A percentile compares a stretch with the other conserved stretches of the same genome.
Conservation (phyloP, 2,113 vertebrate species). For the Cyphomyrus plagiostoma region DNA sequence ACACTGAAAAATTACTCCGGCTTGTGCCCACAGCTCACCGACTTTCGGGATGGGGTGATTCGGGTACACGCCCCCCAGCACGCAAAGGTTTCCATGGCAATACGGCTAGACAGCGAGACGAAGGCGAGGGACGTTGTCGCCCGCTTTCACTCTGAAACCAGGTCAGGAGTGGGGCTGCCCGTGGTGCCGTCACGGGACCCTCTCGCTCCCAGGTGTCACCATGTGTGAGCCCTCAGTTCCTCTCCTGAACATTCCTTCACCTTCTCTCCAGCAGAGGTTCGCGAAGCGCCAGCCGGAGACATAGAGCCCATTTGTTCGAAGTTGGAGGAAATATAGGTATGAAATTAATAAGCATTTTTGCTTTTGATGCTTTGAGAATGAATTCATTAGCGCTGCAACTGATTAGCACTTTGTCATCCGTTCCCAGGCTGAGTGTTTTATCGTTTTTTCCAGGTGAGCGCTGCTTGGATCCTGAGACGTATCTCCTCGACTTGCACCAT, state of each 20-base stretch:
- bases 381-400: neutral
- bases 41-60: constrained; percentile 85
- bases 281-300: constrained; percentile 44
- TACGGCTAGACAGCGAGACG: constrained; percentile 78
- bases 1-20: neutral
- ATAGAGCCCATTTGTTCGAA: constrained; percentile 75
- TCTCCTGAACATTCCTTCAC: neutral
- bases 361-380: neutral
- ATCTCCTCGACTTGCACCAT: constrained; percentile 78
- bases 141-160: constrained; percentile 76
- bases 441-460: constrained; percentile 70
- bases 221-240: neutral
- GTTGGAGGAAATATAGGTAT: constrained; percentile 85
- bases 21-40: constrained; percentile 57
- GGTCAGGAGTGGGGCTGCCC: constrained; percentile 48
- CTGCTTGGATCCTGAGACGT: constrained; percentile 79
- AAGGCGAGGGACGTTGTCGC: constrained; percentile 79
- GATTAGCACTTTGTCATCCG: neutral
- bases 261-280: constrained; percentile 21
- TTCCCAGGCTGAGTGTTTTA: neutral
- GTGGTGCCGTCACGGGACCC: neutral
- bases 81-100: constrained; percentile 91
- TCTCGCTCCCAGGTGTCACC: neutral
- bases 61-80: constrained; percentile 83
- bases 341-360: neutral